phyloP scores from a whole-genome alignment of 2,113 vertebrate genomes.

The Dolichallabes microphthalmus region DNA sequence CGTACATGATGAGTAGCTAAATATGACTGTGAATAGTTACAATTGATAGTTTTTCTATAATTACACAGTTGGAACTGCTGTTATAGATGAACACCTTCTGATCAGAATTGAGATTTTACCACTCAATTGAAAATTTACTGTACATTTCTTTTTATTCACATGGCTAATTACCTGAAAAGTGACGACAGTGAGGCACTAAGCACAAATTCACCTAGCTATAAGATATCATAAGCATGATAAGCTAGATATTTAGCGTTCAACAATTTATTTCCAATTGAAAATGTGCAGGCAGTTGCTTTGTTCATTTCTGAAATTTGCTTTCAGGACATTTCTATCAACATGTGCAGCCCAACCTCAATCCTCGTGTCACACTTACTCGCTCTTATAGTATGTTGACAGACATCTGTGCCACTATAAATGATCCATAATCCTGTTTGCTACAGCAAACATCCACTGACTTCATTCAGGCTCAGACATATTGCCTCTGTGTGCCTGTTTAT shows the following conservation, averaged over 20 bases:
- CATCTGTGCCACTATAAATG: conserved; percentile 8
- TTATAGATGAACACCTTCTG: not conserved
- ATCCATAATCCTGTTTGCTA: conserved; percentile 25
- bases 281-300: not conserved
- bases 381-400: conserved; percentile 1
- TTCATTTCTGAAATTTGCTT: not conserved
- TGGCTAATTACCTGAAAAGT: not conserved
- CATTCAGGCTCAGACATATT: conserved; percentile 30
- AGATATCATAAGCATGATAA: not conserved
- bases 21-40: not conserved
- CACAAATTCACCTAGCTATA: not conserved
- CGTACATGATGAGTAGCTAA: no score
- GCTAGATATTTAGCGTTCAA: not conserved
- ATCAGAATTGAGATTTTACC: not conserved
- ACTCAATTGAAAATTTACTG: not conserved
- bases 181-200: not conserved
- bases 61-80: not conserved
- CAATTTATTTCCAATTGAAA: not conserved
- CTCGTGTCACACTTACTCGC: not conserved
- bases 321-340: not conserved
- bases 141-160: not conserved
- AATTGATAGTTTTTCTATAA: not conserved
- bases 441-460: conserved; percentile 19
- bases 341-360: not conserved
- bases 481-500: conserved; percentile 18